Evolutionary conservation across 2,113 vertebrate genomes (phyloP), one percentile per base, ranked within the genome.

Genomic region (Tamias sibiricus): DNA sequence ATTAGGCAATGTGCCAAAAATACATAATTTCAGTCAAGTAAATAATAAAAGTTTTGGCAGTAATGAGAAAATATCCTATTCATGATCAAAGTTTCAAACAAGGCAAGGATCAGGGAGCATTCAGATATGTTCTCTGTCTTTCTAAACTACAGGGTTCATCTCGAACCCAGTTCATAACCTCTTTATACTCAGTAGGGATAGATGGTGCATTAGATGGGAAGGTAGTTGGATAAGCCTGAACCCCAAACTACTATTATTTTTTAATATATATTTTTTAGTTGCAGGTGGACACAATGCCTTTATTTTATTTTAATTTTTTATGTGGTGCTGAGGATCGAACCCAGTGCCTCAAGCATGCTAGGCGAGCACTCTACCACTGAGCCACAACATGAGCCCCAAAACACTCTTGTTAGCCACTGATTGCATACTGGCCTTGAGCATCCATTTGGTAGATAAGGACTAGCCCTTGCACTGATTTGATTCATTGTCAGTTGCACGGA

Each of bases 401-500:
- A 49, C 47, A 49, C 47, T 49, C 11, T 49, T n/a, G 32, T 88
- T 82, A 3, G 66, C 17, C 0, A 14, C 10, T 32, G n/a, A 69
- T 17, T 20, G 13, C 4, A 37, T 66, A 8, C 20, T 8, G 22
- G 2, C n/a, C 76, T 94, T 10, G 6, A 26, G 30, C 0, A n/a
- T 40, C 8, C 20, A 13, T 37, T 37, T 42, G 28, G 3, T n/a
- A 66, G 49, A 72, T 32, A 11, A 81, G 7, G 30, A 24, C 11
- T 6, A 22, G 52, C 3, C 0, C 0, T 4, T 26, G 10, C 8
- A 20, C 19, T 12, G 35, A 12, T 11, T 26, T 68, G 26, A 19
- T 75, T 81, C 49, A 37, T 80, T 12, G 2, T 49, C 32, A 17
- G 1, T 28, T 90, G 6, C 10, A 13, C 35, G 12, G 19, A 86